A percentile compares a stretch with the other conserved stretches of the same genome.
Conservation (phyloP, 2,797 vertebrate species). For the Pangasius sanitwongsei region DNA sequence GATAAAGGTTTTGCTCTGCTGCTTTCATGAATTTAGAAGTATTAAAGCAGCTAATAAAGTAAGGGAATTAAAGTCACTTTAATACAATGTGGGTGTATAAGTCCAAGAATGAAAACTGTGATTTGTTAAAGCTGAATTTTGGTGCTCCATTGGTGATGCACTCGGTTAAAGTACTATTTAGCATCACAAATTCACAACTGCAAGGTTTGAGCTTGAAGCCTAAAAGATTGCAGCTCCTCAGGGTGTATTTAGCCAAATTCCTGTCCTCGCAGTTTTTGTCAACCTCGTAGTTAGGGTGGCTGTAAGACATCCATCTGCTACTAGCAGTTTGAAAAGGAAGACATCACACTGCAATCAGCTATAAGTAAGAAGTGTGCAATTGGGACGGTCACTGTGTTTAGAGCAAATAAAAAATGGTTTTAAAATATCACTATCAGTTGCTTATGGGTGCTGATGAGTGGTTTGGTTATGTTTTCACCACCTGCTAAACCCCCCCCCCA, state of each 20-base stretch:
- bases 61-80: background rate
- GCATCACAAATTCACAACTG: background rate
- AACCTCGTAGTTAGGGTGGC: background rate
- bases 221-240: background rate
- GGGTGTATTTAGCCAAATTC: background rate
- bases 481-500: too few species aligned
- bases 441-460: background rate
- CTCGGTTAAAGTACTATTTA: background rate
- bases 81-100: background rate
- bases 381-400: background rate
- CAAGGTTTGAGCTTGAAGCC: background rate
- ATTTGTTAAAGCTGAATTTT: background rate
- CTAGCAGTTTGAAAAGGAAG: background rate
- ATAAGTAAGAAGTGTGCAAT: background rate
- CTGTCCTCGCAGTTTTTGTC: background rate
- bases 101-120: background rate
- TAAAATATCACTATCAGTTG: background rate
- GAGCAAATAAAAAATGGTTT: background rate
- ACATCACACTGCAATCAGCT: background rate
- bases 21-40: background rate
- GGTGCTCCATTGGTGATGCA: background rate
- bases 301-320: background rate
- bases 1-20: background rate
- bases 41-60: background rate
- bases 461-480: background rate